A percentile compares a stretch with the other conserved stretches of the same genome.
Conservation (phyloP, 92 coral and sea anemone species). For the Palythoa grandiflora region DNA sequence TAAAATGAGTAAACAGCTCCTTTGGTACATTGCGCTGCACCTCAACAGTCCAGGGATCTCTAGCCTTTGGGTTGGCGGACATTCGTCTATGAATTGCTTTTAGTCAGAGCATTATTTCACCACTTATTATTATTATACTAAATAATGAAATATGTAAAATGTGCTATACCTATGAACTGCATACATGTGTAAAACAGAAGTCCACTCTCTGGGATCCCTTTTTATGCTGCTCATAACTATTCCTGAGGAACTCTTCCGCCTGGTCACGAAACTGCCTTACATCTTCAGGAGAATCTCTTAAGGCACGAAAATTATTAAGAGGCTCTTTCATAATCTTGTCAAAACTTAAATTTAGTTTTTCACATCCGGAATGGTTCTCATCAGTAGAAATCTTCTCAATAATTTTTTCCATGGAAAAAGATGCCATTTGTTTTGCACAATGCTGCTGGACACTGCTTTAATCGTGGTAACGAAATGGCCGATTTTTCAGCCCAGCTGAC, state of each 20-base stretch:
- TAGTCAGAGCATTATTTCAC: conserved; percentile 55
- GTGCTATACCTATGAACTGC: conserved; percentile 3
- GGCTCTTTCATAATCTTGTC: background rate
- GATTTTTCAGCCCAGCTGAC: background rate
- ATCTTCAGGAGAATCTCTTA: conserved; percentile 37
- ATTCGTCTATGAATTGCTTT: conserved; percentile 60
- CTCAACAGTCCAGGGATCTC: conserved; percentile 73
- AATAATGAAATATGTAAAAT: too few species aligned
- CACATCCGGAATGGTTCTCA: background rate
- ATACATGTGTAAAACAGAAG: conserved; percentile 17
- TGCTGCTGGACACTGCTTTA: background rate
- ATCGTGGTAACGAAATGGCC: background rate
- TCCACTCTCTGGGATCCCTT: conserved; percentile 32
- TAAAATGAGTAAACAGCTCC: conserved; percentile 42
- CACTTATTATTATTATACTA: conserved; percentile 20
- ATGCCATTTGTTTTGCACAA: background rate
- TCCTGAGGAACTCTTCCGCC: conserved; percentile 3
- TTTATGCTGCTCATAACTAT: conserved; percentile 52
- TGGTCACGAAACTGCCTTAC: conserved; percentile 45
- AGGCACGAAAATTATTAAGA: conserved; percentile 39
- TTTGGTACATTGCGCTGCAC: conserved; percentile 60
- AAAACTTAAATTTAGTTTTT: background rate
- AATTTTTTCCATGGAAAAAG: background rate
- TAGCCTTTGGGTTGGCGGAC: conserved; percentile 55
- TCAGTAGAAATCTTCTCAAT: too few species aligned